These are phyloP conservation scores for Ptilodon capucinus DNA, from an alignment of 2,888 invertebrate genomes.

Conservation along the genomic window DNA sequence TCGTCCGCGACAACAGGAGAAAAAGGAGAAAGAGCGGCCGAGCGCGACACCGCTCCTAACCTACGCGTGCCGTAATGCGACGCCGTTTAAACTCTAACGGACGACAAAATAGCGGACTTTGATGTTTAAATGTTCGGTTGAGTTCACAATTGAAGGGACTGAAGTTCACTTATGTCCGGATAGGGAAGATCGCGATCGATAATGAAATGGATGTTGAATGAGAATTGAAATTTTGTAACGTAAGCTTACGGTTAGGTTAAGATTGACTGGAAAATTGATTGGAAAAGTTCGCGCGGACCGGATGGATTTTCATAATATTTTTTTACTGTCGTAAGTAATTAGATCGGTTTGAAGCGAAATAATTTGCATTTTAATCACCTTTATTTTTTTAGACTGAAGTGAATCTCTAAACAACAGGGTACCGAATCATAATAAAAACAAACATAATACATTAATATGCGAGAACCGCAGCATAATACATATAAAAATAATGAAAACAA, in stretches of 20 bases:
- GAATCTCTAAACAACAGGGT: conserved; percentile 75
- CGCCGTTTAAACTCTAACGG: conserved; percentile 37
- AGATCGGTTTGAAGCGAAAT: neutral
- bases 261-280: conserved; percentile 36
- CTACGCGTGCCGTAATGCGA: conserved; percentile 46
- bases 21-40: conserved; percentile 90
- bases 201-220: conserved; percentile 35
- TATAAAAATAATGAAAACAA: conserved; percentile 49
- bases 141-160: conserved; percentile 54
- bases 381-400: conserved; percentile 48
- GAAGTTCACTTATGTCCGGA: conserved; percentile 40
- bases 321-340: neutral
- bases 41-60: conserved; percentile 73
- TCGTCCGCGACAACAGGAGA: conserved; percentile 91
- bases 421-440: conserved; percentile 63
- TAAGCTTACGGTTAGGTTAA: conserved; percentile 38
- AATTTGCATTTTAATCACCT: conserved; percentile 37
- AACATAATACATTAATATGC: conserved; percentile 48
- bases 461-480: conserved; percentile 60
- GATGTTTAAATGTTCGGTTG: conserved; percentile 22
- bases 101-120: conserved; percentile 22
- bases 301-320: neutral
- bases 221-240: conserved; percentile 40
- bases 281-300: conserved; percentile 19
- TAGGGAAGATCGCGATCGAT: conserved; percentile 17